phyloP scores from a whole-genome alignment of 2,888 invertebrate genomes.

The Hemithea aestivaria region DNA sequence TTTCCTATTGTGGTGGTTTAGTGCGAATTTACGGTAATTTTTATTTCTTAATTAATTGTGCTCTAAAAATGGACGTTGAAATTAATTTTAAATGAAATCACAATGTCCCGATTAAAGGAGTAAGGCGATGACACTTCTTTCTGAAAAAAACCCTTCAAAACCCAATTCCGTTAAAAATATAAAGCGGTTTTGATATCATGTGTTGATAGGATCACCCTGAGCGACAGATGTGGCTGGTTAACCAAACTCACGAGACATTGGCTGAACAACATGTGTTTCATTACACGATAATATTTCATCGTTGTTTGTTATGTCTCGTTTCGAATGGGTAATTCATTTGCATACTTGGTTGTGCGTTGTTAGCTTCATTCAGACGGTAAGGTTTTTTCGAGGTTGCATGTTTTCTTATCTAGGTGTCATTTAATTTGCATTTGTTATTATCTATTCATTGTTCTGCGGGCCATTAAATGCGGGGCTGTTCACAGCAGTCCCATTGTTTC shows the following conservation, averaged over 20 bases:
- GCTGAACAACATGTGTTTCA: conserved; percentile 40
- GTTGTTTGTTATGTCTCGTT: conserved; percentile 24
- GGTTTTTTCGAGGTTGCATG: conserved; percentile 16
- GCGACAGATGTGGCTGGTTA: conserved; percentile 45
- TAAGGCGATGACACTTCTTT: too few relatives aligned
- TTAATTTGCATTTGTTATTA: conserved; percentile 50
- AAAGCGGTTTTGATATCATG: too few relatives aligned
- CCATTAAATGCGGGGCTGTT: conserved; percentile 43
- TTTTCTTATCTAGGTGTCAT: conserved; percentile 38
- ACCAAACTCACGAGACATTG: conserved; percentile 41
- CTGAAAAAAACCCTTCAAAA: too few relatives aligned
- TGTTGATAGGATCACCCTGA: conserved; percentile 50
- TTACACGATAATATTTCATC: conserved; percentile 40
- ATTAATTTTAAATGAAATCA: too few relatives aligned
- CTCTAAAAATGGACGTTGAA: background rate
- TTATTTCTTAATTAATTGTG: background rate
- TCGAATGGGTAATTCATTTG: conserved; percentile 9
- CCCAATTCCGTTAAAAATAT: too few relatives aligned
- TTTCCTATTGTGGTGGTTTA: conserved; percentile 58
- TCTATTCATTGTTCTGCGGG: conserved; percentile 47
- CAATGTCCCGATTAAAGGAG: too few relatives aligned
- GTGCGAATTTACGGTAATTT: conserved; percentile 11
- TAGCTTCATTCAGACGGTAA: conserved; percentile 14
- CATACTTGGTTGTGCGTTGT: conserved; percentile 8
- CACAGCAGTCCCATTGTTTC: conserved; percentile 45